These are phyloP conservation scores for Trachelus stipa DNA, from an alignment of 2,888 invertebrate species.

Conservation along the genomic window DNA sequence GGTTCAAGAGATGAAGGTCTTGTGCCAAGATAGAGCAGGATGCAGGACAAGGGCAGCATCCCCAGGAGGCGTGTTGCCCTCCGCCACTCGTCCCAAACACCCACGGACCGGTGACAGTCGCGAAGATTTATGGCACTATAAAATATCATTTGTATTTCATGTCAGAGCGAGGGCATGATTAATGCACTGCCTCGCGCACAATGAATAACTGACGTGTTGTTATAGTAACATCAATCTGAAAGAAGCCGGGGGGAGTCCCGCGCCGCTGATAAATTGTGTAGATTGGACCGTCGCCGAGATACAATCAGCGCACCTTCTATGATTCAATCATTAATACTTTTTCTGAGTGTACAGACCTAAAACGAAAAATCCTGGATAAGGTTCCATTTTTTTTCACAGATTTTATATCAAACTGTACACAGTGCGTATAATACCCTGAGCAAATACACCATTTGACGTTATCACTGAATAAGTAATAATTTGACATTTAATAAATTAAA, in stretches of 20 bases:
- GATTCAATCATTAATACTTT: slow-evolving; percentile 56
- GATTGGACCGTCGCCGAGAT: slow-evolving; percentile 57
- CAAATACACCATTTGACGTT: too few relatives aligned
- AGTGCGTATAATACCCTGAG: too few relatives aligned
- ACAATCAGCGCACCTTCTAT: slow-evolving; percentile 47
- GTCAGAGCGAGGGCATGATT: slow-evolving; percentile 62
- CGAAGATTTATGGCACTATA: slow-evolving; percentile 65
- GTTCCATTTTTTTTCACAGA: too few relatives aligned
- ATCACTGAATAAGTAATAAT: too few relatives aligned
- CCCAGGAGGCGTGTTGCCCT: slow-evolving; percentile 43
- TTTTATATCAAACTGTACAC: too few relatives aligned
- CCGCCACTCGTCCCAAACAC: slow-evolving; percentile 23
- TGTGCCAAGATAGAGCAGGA: slow-evolving; percentile 10
- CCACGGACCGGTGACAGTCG: slow-evolving; percentile 52
- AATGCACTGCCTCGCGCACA: slow-evolving; percentile 57
- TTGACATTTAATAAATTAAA: too few relatives aligned
- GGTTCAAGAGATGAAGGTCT: slow-evolving; percentile 1
- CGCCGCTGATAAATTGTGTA: slow-evolving; percentile 59
- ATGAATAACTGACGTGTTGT: slow-evolving; percentile 61
- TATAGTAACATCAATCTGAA: slow-evolving; percentile 60
- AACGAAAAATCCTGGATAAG: too few relatives aligned
- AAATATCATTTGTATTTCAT: slow-evolving; percentile 67
- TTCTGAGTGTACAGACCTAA: neutral
- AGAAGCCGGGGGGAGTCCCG: slow-evolving; percentile 36
- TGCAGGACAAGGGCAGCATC: slow-evolving; percentile 27